A percentile compares a stretch with the other conserved stretches of the same genome.
These are phyloP conservation scores for Epistrophe grossulariae DNA, from an alignment of 2,888 invertebrate genomes.

Conservation along the genomic window DNA sequence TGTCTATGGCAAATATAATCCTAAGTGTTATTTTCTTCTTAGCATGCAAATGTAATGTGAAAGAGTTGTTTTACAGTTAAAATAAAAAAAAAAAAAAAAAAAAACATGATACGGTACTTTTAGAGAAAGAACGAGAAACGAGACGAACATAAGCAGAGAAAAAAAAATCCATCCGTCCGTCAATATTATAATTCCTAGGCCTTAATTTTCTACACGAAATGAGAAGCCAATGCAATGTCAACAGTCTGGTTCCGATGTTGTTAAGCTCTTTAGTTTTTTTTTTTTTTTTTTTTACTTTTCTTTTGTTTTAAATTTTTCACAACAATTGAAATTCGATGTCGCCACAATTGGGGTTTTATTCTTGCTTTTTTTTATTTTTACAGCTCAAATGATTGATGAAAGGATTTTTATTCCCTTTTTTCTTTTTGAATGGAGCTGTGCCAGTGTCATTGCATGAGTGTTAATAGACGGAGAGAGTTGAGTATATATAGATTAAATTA, in stretches of 20 bases:
- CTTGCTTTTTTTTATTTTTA: not conserved
- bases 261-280: slow-evolving; percentile 67
- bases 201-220: slow-evolving; percentile 52
- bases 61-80: slow-evolving; percentile 38
- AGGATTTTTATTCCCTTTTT: slow-evolving; percentile 52
- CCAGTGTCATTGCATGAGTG: not conserved
- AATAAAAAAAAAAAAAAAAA: not conserved
- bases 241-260: slow-evolving; percentile 64
- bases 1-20: slow-evolving; percentile 63
- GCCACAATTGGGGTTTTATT: slow-evolving; percentile 46
- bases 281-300: slow-evolving; percentile 4
- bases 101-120: slow-evolving; percentile 1
- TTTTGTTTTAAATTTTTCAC: slow-evolving; percentile 49
- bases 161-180: slow-evolving; percentile 11
- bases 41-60: slow-evolving; percentile 35
- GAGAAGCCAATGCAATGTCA: slow-evolving; percentile 74
- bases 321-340: slow-evolving; percentile 68
- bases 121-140: not conserved
- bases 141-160: not conserved
- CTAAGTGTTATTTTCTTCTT: slow-evolving; percentile 33
- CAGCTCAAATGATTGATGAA: slow-evolving; percentile 63
- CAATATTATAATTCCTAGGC: slow-evolving; percentile 36
- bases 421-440: slow-evolving; percentile 14
- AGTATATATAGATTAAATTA: slow-evolving; percentile 20
- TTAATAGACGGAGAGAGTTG: slow-evolving; percentile 16